phyloP scores from a whole-genome alignment of 2,797 vertebrate genomes.

The Coilia nasus region DNA sequence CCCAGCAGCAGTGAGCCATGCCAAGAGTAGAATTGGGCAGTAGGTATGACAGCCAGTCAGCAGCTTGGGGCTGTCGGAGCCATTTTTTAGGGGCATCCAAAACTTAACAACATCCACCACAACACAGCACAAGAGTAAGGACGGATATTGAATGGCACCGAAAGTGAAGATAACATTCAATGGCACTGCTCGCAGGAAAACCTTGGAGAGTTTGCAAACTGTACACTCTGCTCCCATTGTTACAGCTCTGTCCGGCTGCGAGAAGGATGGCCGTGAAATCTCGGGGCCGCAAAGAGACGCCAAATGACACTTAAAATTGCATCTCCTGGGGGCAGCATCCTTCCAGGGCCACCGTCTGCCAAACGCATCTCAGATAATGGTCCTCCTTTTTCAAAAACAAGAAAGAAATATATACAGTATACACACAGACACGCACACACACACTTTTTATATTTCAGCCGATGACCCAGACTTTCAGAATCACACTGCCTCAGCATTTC shows the following conservation, averaged over 20 bases:
- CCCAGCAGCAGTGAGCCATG: neutral
- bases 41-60: neutral
- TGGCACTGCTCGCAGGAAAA: neutral
- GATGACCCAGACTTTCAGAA: neutral
- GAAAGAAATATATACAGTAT: neutral
- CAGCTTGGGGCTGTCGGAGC: neutral
- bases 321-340: constrained; percentile 9
- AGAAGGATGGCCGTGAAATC: constrained; percentile 13
- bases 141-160: neutral
- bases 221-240: neutral
- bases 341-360: constrained; percentile 30
- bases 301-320: constrained; percentile 1
- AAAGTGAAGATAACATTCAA: constrained; percentile 16
- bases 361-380: constrained; percentile 25
- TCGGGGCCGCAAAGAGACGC: neutral
- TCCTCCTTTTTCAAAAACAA: neutral
- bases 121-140: neutral
- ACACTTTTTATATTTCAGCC: constrained; percentile 25
- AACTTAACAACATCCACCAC: neutral
- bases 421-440: constrained; percentile 13
- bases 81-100: neutral
- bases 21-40: neutral
- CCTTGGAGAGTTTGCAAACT: neutral
- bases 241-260: neutral
- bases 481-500: constrained; percentile 25